Evolutionary conservation across 2,888 invertebrate genomes (phyloP), one percentile per base, ranked within the genome.

Genomic region (Cistogaster globosa): DNA sequence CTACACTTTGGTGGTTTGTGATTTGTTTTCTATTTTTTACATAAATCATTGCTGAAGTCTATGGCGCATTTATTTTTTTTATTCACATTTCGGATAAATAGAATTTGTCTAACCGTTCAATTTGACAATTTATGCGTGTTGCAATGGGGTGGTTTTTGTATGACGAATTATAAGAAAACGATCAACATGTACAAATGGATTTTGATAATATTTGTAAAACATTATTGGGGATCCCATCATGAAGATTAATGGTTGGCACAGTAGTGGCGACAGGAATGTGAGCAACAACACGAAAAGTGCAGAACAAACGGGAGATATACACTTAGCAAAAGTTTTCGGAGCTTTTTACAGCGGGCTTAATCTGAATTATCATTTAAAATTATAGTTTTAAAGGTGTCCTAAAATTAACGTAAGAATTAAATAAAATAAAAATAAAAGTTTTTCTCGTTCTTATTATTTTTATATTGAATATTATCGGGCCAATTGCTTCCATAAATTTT

Each of bases 1-100:
- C 81, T 81, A 51, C 81, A 78, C 81, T 85, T 62, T 74, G 77
- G 78, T 76, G 84, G 76, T 80, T 80, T 84, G 84, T 69, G 78
- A 78, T 85, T 85, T 81, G 74, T 84, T 67, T 76, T 83, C 75
- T 57, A 67, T 83, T 79, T 57, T 72, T 65, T 80, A 62, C 75
- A 80, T 80, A 80, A 84, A 80, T 84, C 76, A 76, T 84, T 11
- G 60, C 58, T 79, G 71, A 48, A 53, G 69, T 45, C 45, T 74
- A 45, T 62, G 78, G 57, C 48, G 38, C n/a, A 57, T 62, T 58
- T 77, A 26, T 51, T 38, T 60, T 14, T 18, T 62, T 5, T 53
- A 2, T 48, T 2, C 9, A 36, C 2, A 7, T 20, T 26, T 7
- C 38, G 16, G 20, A 20, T 42, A 42, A 2, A 26, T 18, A 36